phyloP scores from a whole-genome alignment of 2,888 invertebrate species.

The Chymomyza procnemis region DNA sequence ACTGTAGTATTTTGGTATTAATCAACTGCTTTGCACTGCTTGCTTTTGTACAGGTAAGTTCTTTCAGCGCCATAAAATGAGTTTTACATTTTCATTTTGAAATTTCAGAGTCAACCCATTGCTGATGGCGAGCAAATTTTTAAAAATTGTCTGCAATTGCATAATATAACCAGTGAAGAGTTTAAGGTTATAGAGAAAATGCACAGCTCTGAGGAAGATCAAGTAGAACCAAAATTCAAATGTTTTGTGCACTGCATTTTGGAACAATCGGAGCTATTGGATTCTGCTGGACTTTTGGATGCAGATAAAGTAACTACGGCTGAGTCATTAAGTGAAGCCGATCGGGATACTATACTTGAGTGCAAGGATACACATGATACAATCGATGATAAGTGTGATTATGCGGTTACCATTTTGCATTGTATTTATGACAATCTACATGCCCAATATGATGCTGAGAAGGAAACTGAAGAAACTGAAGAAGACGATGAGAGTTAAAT shows the following conservation, averaged over 20 bases:
- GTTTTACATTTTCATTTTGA: too few species aligned
- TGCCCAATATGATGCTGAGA: not conserved
- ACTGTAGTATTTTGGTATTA: not conserved
- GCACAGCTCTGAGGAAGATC: not conserved
- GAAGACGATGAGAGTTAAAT: not conserved
- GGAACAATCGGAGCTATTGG: not conserved
- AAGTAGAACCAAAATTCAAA: not conserved
- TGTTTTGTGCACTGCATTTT: constrained; percentile 8
- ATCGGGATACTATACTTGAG: not conserved
- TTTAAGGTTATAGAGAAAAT: not conserved
- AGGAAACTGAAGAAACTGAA: not conserved
- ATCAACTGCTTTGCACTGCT: not conserved
- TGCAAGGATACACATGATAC: constrained; percentile 3
- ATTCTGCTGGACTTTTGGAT: constrained; percentile 5
- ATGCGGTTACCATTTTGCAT: constrained; percentile 2
- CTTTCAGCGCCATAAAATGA: too few species aligned
- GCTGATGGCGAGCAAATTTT: not conserved
- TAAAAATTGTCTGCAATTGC: not conserved
- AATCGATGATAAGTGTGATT: constrained; percentile 2
- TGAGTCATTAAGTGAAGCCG: not conserved
- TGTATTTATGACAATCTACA: not conserved
- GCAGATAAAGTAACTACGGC: not conserved
- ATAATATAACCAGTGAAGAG: constrained; percentile 1
- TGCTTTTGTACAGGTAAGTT: not conserved
- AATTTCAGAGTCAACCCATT: not conserved